phyloP scores from a whole-genome alignment of 2,113 vertebrate genomes.

The Malurus alboscapulatus region DNA sequence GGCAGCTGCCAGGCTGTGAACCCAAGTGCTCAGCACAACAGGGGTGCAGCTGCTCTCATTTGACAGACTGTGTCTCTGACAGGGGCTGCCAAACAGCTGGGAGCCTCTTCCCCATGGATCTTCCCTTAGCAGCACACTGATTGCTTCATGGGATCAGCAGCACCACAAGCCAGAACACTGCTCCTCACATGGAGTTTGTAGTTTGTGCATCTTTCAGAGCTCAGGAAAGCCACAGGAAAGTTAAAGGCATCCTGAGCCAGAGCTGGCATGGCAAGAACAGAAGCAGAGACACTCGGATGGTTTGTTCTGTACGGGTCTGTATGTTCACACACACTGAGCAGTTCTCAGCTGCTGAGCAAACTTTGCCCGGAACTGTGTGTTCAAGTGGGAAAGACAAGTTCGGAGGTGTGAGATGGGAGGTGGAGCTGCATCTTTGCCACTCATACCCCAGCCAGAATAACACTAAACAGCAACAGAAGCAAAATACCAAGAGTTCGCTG shows the following conservation, averaged over 20 bases:
- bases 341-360: background rate
- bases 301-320: background rate
- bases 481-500: background rate
- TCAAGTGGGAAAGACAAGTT: background rate
- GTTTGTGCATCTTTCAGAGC: background rate
- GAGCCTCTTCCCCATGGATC: background rate
- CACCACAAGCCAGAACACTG: background rate
- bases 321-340: fast-evolving
- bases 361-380: background rate
- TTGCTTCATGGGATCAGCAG: background rate
- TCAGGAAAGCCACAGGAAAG: background rate
- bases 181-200: background rate
- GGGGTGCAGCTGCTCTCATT: background rate
- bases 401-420: background rate
- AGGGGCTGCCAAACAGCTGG: background rate
- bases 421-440: background rate
- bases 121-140: background rate
- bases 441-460: background rate
- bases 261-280: background rate
- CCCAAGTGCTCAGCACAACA: background rate
- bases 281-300: background rate
- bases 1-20: background rate
- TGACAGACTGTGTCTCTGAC: background rate
- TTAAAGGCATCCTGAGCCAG: background rate
- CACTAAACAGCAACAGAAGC: background rate